Base-by-base conservation (phyloP, 2,888 invertebrate species). In the Hypomecis atomaria region DNA sequence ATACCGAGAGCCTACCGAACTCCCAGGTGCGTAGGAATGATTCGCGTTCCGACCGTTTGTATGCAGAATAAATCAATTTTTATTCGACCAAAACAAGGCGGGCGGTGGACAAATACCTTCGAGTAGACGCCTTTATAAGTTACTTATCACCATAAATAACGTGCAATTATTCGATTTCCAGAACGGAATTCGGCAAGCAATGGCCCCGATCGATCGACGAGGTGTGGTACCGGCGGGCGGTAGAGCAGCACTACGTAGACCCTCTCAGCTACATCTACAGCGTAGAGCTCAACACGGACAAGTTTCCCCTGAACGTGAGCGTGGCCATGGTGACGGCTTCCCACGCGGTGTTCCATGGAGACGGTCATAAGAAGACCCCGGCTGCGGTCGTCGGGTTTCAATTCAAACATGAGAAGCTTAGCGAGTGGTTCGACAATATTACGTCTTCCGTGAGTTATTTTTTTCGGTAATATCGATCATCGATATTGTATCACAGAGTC, bases 181-280 rank as follows among this genome's bases (percentile, higher is more conserved):
- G 96, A 57, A 95, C 95, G 48, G 93, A 93, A 75, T 97, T 97
- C 78, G 96, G 96, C 67, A 94, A 95, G 69, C 92, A 95, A 58
- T 96, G 96, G 87, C 95, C 95, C 5, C 94, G 94, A 53, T 96
- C 98, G 0, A 97, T 97, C 53, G 97, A 98, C 81, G 98, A 98
- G 84, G 94, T 96, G 13, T 98, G 97, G 97, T 98, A 98, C 83
- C 95, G 95, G 68, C 94, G 97, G 10, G 97, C 98, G 0, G 97
- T 98, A 0, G 97, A 98, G 73, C 97, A 97, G 76, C 95, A 97
- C 86, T 96, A 96, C 79, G 92, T 96, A 10, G 91, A 97, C 71
- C 94, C 96, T 0, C 94, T 95, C 38, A 96, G 96, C 76, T 98
- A 97, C 83, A 96, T 98, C 0, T 98, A 96, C 85, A 90, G 90